Evolutionary conservation across 2,113 vertebrate species (phyloP).

Genomic region (Alouatta palliata): DNA sequence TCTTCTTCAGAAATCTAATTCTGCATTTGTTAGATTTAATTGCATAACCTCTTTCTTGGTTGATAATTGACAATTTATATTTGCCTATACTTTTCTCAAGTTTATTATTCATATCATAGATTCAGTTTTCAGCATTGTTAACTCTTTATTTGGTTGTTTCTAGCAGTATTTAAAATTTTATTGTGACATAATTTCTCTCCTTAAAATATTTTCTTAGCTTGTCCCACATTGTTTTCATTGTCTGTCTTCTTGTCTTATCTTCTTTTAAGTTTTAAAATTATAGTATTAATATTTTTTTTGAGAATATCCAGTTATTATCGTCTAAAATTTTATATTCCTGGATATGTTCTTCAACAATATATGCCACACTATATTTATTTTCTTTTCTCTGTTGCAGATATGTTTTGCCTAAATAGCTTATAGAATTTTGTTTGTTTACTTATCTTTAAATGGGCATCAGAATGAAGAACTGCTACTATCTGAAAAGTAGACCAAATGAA

Average conservation of each 20-base stretch:
- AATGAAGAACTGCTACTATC: background rate
- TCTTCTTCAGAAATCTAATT: background rate
- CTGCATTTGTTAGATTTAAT: background rate
- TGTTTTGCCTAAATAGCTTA: background rate
- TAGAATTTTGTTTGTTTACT: background rate
- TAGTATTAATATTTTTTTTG: background rate
- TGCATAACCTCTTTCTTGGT: background rate
- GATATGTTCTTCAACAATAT: background rate
- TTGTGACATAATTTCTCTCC: background rate
- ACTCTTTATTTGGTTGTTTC: slow-evolving; percentile 25
- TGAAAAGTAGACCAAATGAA: background rate
- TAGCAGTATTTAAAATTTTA: slow-evolving; percentile 7
- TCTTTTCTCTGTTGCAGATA: background rate
- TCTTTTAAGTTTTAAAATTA: background rate
- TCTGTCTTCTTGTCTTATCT: background rate
- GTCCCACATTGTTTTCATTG: background rate
- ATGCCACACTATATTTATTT: background rate
- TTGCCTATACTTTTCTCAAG: background rate
- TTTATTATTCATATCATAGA: background rate
- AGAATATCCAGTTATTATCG: background rate
- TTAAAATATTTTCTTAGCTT: background rate
- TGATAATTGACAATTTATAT: background rate
- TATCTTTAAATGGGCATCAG: background rate
- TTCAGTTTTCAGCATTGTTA: background rate
- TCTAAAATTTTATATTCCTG: background rate